These are phyloP conservation scores for Paraplagusia blochii DNA, from an alignment of 2,113 vertebrate species.

Conservation along the genomic window DNA sequence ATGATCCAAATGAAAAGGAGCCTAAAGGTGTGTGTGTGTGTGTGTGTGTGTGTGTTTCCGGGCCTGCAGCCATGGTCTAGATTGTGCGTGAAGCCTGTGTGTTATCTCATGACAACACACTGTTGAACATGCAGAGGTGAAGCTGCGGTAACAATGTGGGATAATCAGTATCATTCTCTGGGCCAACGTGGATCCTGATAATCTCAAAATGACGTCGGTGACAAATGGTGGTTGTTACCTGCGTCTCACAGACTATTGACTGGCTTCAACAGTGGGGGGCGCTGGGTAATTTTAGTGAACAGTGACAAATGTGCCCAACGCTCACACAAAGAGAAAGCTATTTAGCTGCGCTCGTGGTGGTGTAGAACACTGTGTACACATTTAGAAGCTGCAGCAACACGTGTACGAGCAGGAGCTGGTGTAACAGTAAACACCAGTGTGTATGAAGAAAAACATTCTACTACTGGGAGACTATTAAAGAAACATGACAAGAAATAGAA, in stretches of 20 bases:
- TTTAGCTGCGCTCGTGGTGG: neutral
- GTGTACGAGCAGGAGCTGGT: too few relatives aligned
- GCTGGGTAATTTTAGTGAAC: neutral
- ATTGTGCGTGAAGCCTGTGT: slow-evolving; percentile 5
- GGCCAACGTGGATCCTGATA: slow-evolving; percentile 13
- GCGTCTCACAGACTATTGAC: neutral
- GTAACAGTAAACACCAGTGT: too few relatives aligned
- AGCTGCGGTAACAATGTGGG: slow-evolving; percentile 10
- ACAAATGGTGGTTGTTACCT: slow-evolving; percentile 13
- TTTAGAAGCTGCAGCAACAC: neutral
- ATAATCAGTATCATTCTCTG: slow-evolving; percentile 20
- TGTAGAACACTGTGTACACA: neutral
- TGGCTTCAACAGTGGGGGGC: neutral
- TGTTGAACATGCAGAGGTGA: slow-evolving; percentile 1
- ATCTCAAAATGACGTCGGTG: neutral
- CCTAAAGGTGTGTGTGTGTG: neutral
- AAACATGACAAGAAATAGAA: too few relatives aligned
- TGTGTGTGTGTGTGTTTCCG: neutral
- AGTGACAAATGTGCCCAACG: neutral
- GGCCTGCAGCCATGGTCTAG: slow-evolving; percentile 4
- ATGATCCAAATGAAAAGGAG: neutral
- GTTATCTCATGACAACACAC: slow-evolving; percentile 24
- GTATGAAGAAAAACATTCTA: too few relatives aligned
- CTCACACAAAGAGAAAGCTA: neutral
- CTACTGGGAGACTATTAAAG: too few relatives aligned